A percentile compares a stretch with the other conserved stretches of the same genome.
Conservation (phyloP, 1,140 invertebrate genomes). For the Ganaspis sp. region DNA sequence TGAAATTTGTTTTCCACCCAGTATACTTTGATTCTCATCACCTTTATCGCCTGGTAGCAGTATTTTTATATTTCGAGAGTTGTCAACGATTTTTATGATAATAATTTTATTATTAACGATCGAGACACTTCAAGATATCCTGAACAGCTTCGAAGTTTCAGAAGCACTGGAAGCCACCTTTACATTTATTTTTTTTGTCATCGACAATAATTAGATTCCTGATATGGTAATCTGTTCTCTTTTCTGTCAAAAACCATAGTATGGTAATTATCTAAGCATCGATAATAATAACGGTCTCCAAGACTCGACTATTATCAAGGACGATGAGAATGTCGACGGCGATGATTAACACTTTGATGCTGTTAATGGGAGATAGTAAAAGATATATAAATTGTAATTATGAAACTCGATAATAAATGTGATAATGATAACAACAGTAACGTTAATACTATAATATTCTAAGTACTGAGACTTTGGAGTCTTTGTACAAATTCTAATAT, state of each 20-base stretch:
- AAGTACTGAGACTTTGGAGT: constrained; percentile 52
- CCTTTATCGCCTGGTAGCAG: not conserved
- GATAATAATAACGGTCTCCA: not conserved
- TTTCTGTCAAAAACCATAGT: constrained; percentile 26
- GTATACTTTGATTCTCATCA: constrained; percentile 27
- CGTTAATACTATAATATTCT: constrained; percentile 65
- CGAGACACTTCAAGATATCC: not conserved
- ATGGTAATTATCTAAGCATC: constrained; percentile 16
- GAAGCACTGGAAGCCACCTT: constrained; percentile 6
- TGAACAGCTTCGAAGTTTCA: not conserved
- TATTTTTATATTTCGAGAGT: not conserved
- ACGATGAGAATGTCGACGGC: constrained; percentile 24
- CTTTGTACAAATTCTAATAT: constrained; percentile 64
- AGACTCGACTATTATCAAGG: constrained; percentile 20
- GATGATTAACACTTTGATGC: constrained; percentile 28
- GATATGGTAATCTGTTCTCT: not conserved
- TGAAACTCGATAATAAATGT: constrained; percentile 63
- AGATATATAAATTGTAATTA: constrained; percentile 62
- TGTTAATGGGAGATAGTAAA: constrained; percentile 53
- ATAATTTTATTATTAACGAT: constrained; percentile 8
- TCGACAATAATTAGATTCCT: constrained; percentile 11
- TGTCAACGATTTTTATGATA: not conserved
- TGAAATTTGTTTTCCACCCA: constrained; percentile 1
- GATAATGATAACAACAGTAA: constrained; percentile 65
- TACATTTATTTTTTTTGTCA: constrained; percentile 3